These are phyloP conservation scores for Ditylenchus dipsaci DNA, from an alignment of 1,140 invertebrate genomes.

Conservation along the genomic window DNA sequence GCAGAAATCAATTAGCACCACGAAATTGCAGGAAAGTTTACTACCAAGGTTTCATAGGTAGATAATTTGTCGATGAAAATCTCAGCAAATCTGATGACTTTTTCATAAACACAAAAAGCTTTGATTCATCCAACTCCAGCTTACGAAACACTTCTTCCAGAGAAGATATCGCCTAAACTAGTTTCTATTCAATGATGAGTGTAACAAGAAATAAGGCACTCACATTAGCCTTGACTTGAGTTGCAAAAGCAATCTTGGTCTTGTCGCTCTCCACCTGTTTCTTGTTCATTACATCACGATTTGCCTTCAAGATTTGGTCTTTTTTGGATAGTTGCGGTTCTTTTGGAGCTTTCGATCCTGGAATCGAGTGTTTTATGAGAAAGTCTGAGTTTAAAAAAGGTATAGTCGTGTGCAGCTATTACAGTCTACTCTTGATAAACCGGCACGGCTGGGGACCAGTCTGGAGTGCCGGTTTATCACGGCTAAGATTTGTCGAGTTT, in stretches of 20 bases:
- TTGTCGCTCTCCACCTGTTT: slow-evolving; percentile 52
- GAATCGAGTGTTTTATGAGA: neutral
- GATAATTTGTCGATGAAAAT: slow-evolving; percentile 30
- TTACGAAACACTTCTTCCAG: slow-evolving; percentile 48
- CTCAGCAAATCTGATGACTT: slow-evolving; percentile 43
- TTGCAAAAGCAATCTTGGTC: slow-evolving; percentile 50
- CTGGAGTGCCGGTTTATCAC: no score
- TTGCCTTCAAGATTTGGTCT: slow-evolving; percentile 51
- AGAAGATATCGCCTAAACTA: slow-evolving; percentile 37
- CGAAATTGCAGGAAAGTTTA: no score
- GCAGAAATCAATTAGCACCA: neutral
- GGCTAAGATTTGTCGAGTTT: no score
- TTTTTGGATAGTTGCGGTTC: slow-evolving; percentile 48
- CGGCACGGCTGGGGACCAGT: no score
- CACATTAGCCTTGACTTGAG: slow-evolving; percentile 45
- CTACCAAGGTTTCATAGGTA: slow-evolving; percentile 7
- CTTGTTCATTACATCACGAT: slow-evolving; percentile 42
- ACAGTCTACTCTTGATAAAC: no score
- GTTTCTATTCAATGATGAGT: neutral
- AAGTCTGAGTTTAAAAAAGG: no score
- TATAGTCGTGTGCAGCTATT: no score
- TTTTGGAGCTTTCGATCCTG: slow-evolving; percentile 30
- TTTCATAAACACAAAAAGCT: slow-evolving; percentile 51
- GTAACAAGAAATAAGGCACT: slow-evolving; percentile 9
- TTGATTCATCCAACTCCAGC: slow-evolving; percentile 55